Evolutionary conservation across 2,888 invertebrate genomes (phyloP), one percentile per base, ranked within the genome.

Genomic region (Amiota mariae): DNA sequence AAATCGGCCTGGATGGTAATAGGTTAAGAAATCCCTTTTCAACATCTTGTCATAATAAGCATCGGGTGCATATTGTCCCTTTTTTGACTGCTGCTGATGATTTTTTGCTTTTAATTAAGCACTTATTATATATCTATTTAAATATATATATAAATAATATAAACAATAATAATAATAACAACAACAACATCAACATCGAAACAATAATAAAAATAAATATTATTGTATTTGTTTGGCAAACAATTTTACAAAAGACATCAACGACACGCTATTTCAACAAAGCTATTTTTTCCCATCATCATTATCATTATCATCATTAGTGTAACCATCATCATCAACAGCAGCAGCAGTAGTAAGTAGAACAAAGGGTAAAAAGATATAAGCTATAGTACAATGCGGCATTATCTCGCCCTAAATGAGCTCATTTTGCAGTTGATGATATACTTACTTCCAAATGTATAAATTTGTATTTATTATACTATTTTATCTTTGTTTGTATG

Each of bases 161-260:
- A 24, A 24, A 36, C 36, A 6, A 6, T 36, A 36, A 36, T 36
- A 36, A 36, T 36, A 36, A 36, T 36, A 36, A 36, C 36, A 36
- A 36, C 6, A 36, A 36, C 36, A 6, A 36, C 36, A 36, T 36
- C 36, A 36, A 36, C 36, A 36, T 4, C 36, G 6, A 36, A 36
- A 36, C 36, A 36, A 36, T 36, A 36, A 36, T 36, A 36, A 36
- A 36, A 36, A 36, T 36, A 36, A 6, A 36, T 36, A 4, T 2
- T 18, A 63, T 63, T 46, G 63, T 63, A 63, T 36, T 63, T 63
- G 63, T 63, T 63, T 63, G 63, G 13, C 24, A 12, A 63, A 63
- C 63, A 63, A 46, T 63, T 63, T 63, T 63, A 46, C 46, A 13
- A 18, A 15, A 59, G 59, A 20, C 59, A 59, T 59, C 54, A 51